A percentile compares a stretch with the other conserved stretches of the same genome.
Conservation (phyloP, 2,113 vertebrate genomes). For the Echinops telfairi region DNA sequence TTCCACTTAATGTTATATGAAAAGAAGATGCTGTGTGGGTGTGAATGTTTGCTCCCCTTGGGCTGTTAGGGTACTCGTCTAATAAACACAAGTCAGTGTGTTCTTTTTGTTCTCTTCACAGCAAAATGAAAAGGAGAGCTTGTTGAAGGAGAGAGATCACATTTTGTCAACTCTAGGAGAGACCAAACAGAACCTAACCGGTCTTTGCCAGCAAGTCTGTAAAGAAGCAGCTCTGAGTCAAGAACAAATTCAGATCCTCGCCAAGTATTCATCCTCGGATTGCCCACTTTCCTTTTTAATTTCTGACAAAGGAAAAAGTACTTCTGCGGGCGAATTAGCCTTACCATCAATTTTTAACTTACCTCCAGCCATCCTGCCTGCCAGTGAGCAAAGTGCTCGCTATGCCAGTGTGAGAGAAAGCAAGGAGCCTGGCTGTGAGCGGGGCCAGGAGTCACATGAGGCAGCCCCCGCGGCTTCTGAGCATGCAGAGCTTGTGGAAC, state of each 20-base stretch:
- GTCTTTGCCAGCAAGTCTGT: constrained; percentile 92
- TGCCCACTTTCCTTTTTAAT: constrained; percentile 90
- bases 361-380: constrained; percentile 73
- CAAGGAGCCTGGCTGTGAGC: neutral
- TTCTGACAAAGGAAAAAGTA: constrained; percentile 85
- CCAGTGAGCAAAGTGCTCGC: constrained; percentile 73
- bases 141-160: constrained; percentile 92
- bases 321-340: constrained; percentile 71
- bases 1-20: neutral
- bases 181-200: constrained; percentile 92
- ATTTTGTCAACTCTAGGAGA: constrained; percentile 93
- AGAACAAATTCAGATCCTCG: constrained; percentile 92
- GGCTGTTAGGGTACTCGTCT: neutral
- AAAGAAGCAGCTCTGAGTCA: constrained; percentile 90
- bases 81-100: neutral
- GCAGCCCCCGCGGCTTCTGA: constrained; percentile 36
- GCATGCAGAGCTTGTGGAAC: constrained; percentile 19
- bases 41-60: neutral
- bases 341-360: constrained; percentile 58
- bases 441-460: constrained; percentile 43
- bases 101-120: constrained; percentile 80
- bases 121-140: constrained; percentile 93
- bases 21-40: neutral
- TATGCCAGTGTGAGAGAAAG: constrained; percentile 56
- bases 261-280: constrained; percentile 92